Percentiles rank a stretch among this genome's conserved stretches.
Evolutionary conservation across 2,888 invertebrate species (phyloP).

Genomic region (Miltochrista miniata): DNA sequence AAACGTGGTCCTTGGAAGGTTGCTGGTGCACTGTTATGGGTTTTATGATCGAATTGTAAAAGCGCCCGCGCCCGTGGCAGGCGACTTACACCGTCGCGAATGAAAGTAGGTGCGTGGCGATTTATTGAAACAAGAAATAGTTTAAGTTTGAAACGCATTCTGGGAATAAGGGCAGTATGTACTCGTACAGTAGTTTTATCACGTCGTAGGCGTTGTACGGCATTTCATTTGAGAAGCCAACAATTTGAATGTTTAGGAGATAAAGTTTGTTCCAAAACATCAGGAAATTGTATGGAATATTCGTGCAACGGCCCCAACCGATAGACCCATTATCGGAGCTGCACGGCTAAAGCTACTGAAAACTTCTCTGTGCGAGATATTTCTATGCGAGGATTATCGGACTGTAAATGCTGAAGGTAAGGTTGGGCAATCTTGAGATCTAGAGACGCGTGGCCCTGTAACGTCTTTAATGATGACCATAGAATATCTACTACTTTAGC

Average conservation of each 20-base stretch:
- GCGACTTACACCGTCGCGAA: conserved; percentile 1
- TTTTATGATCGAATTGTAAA: conserved; percentile 29
- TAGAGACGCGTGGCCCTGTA: too few species aligned
- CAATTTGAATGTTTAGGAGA: background rate
- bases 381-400: too few species aligned
- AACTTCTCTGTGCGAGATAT: too few species aligned
- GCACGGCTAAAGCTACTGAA: too few species aligned
- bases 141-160: conserved; percentile 11
- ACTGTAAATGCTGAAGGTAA: too few species aligned
- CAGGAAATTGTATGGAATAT: background rate
- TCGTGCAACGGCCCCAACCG: too few species aligned
- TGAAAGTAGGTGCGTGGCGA: conserved; percentile 6
- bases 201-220: conserved; percentile 1
- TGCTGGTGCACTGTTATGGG: conserved; percentile 51
- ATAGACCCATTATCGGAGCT: too few species aligned
- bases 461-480: too few species aligned
- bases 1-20: conserved; percentile 57
- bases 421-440: too few species aligned
- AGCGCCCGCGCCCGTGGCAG: conserved; percentile 4
- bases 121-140: conserved; percentile 4
- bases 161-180: conserved; percentile 5
- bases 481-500: too few species aligned
- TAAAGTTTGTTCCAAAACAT: background rate
- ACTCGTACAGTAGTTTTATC: conserved; percentile 5
- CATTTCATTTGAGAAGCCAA: background rate